Percentiles rank a stretch among this genome's conserved stretches.
Evolutionary conservation across 2,797 vertebrate species (phyloP).

Genomic region (Mus minutoides): DNA sequence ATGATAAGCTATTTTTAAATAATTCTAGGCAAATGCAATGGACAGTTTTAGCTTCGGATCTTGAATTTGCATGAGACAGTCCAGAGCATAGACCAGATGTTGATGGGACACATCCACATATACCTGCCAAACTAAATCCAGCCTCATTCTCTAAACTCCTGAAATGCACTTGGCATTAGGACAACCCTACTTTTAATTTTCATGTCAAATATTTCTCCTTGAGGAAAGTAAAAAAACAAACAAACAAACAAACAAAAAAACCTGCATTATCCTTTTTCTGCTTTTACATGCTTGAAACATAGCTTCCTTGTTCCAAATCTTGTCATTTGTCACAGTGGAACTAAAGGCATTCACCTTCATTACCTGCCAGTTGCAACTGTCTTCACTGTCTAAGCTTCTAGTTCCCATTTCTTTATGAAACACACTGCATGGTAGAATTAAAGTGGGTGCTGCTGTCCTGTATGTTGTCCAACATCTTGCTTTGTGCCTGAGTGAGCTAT

Average conservation of each 20-base stretch:
- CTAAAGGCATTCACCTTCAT: conserved; percentile 58
- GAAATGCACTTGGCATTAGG: not conserved
- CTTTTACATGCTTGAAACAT: not conserved
- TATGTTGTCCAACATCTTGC: conserved; percentile 80
- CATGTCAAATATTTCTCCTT: not conserved
- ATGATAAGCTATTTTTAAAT: not conserved
- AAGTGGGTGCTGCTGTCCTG: conserved; percentile 69
- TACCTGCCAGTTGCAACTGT: conserved; percentile 77
- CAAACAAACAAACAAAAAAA: no score
- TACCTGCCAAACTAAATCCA: not conserved
- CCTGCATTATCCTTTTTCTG: conserved; percentile 5
- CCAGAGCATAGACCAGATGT: not conserved
- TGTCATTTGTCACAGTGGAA: conserved; percentile 62
- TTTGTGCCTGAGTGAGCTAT: conserved; percentile 73
- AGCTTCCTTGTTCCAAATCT: conserved; percentile 3
- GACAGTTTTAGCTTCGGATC: not conserved
- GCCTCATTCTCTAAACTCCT: not conserved
- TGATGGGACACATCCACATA: not conserved
- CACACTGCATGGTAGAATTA: conserved; percentile 70
- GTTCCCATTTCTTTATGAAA: conserved; percentile 63
- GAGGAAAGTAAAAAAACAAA: conserved; percentile 8
- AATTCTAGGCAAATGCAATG: not conserved
- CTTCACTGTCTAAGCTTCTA: conserved; percentile 72
- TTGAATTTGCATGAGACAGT: not conserved
- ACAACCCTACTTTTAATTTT: conserved; percentile 9